Evolutionary conservation across 2,113 vertebrate genomes (phyloP), one percentile per base, ranked within the genome.

Genomic region (Perca flavescens): DNA sequence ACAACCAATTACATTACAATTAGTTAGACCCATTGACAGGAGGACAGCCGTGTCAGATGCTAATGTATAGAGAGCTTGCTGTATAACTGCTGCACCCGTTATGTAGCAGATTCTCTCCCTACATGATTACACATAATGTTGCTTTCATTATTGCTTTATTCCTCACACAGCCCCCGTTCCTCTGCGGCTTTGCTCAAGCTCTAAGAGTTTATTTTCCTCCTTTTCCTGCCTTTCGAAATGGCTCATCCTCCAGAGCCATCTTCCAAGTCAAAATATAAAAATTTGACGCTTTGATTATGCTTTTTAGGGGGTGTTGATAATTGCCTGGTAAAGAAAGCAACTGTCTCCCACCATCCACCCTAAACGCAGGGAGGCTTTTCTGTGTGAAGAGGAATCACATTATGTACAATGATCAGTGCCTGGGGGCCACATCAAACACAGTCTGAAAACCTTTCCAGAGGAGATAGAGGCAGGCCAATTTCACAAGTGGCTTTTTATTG

Each of bases 401-500:
- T 92, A 91, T 85, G 82, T 86, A 72, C 84, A 63, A 72, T 84
- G 88, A 94, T 87, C 84, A 64, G 82, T 73, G 79, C 89, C 87
- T 67, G 74, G 80, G 90, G 91, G 79, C 75, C 86, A 89, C 90
- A 91, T 93, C 92, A 94, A 89, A 93, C 83, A 84, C 73, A 82
- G 77, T 58, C 85, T 77, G 80, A 84, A 89, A 93, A 87, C 82
- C 87, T 89, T 89, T 83, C 82, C 81, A 69, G 86, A 80, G 88
- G 76, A 90, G 90, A 91, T 88, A 91, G 65, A 89, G 74, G 81
- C 77, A 60, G 82, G 80, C 79, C 84, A 88, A 87, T 93, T 94
- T 93, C 90, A 92, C 89, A 92, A 94, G 91, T 90, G 87, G 76
- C 76, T 88, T 94, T 90, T 91, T 91, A 93, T 91, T 92, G 94